A percentile compares a stretch with the other conserved stretches of the same genome.
phyloP scores from a whole-genome alignment of 2,113 vertebrate species.

The Boulengeromyrus knoepffleri region DNA sequence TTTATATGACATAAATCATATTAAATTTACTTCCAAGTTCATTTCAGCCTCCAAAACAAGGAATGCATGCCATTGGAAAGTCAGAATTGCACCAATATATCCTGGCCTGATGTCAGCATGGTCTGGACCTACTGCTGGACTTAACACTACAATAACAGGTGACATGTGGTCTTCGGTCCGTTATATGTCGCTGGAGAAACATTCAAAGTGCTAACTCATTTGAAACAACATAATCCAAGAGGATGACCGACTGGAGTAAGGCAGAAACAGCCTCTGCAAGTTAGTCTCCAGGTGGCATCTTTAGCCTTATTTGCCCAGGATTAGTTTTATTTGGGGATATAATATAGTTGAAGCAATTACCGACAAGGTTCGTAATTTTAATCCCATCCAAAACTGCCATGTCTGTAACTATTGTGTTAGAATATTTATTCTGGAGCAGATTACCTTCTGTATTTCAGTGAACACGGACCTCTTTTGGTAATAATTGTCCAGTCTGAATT shows the following conservation, averaged over 20 bases:
- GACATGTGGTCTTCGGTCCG: not conserved
- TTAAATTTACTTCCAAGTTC: not conserved
- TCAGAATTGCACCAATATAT: not conserved
- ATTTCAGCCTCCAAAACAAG: not conserved
- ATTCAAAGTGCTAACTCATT: not conserved
- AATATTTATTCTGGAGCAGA: not conserved
- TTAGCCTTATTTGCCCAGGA: not conserved
- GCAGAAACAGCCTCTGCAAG: not conserved
- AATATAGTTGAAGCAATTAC: not conserved
- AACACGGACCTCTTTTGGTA: not conserved
- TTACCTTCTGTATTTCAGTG: not conserved
- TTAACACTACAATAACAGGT: not conserved
- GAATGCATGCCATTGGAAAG: not conserved
- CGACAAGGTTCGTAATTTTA: not conserved
- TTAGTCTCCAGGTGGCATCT: not conserved
- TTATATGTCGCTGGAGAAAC: not conserved
- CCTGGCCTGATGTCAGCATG: not conserved
- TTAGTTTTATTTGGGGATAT: not conserved
- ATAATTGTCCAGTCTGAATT: not conserved
- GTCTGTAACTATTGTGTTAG: not conserved
- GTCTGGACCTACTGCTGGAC: not conserved
- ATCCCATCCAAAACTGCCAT: not conserved
- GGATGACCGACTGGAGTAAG: not conserved
- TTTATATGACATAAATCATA: not conserved
- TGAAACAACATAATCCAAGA: not conserved